Evolutionary conservation across 2,797 vertebrate species (phyloP).

Genomic region (Typhlichthys eigenmanni): DNA sequence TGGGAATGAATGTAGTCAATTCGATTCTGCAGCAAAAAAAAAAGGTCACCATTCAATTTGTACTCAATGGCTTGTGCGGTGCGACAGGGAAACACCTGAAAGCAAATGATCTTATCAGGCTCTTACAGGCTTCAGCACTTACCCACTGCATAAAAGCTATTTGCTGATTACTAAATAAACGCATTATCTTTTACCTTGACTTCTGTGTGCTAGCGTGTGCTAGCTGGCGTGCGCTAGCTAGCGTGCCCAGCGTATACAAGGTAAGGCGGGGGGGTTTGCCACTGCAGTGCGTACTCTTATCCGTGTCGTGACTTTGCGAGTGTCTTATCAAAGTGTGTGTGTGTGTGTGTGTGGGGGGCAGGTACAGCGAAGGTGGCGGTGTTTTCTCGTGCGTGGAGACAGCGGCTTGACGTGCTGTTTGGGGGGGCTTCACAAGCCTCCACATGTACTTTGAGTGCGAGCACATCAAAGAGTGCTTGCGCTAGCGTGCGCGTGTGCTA

Average conservation of each 20-base stretch:
- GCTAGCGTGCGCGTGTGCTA: neutral
- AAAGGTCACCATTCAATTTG: slow-evolving; percentile 88
- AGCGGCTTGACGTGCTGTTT: slow-evolving; percentile 25
- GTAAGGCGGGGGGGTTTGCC: slow-evolving; percentile 26
- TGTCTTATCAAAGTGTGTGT: too few species aligned
- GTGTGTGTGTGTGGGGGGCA: too few species aligned
- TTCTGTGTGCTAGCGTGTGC: slow-evolving; percentile 38
- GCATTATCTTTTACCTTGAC: slow-evolving; percentile 81
- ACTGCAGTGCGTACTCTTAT: slow-evolving; percentile 43
- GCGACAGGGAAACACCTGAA: slow-evolving; percentile 82
- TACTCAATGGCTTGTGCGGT: slow-evolving; percentile 76
- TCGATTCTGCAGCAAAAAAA: slow-evolving; percentile 74
- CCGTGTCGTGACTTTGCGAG: slow-evolving; percentile 32
- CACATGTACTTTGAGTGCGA: slow-evolving; percentile 26
- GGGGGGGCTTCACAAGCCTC: slow-evolving; percentile 40
- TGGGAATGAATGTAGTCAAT: slow-evolving; percentile 82
- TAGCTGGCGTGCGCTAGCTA: too few species aligned
- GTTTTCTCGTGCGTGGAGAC: neutral
- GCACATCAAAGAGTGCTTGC: slow-evolving; percentile 50
- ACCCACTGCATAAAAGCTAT: slow-evolving; percentile 80
- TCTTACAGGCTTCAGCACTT: slow-evolving; percentile 75
- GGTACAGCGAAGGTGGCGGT: too few species aligned
- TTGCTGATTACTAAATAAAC: slow-evolving; percentile 89
- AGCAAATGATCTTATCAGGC: slow-evolving; percentile 86
- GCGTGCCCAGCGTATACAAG: neutral